Conservation (phyloP, 2,888 invertebrate species). For the Cenopis cana region DNA sequence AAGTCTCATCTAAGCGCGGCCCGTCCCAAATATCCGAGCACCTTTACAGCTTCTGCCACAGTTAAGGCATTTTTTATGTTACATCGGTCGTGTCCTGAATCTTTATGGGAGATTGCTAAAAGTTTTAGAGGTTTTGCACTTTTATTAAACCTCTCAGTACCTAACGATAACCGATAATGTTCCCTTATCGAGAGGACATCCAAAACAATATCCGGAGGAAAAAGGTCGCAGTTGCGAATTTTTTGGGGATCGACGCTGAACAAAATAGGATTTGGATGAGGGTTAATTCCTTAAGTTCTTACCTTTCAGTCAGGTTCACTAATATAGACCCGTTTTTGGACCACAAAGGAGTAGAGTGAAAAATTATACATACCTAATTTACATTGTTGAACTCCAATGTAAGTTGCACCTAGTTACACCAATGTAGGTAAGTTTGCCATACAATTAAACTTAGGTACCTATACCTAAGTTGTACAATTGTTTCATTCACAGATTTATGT, state of each 20-base stretch:
- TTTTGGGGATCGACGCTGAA: conserved; percentile 27
- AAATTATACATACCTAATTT: no score
- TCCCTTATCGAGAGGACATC: conserved; percentile 43
- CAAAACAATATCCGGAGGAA: conserved; percentile 45
- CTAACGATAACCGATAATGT: conserved; percentile 53
- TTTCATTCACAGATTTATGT: no score
- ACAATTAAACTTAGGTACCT: no score
- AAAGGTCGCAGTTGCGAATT: conserved; percentile 38
- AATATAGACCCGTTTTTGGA: background rate
- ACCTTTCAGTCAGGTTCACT: background rate
- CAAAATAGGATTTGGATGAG: conserved; percentile 9
- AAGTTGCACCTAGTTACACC: no score
- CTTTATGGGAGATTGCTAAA: conserved; percentile 58
- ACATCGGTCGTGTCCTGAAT: conserved; percentile 65
- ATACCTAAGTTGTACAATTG: no score
- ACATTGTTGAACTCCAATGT: no score
- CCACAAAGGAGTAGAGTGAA: no score
- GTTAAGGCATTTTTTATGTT: conserved; percentile 63
- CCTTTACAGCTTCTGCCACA: conserved; percentile 62
- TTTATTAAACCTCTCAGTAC: conserved; percentile 57
- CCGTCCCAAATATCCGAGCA: conserved; percentile 56
- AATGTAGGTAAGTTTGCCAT: no score
- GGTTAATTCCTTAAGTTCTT: conserved; percentile 33
- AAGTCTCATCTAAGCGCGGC: conserved; percentile 42
- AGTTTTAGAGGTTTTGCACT: conserved; percentile 56